Evolutionary conservation across 2,113 vertebrate species (phyloP), one percentile per base, ranked within the genome.

Genomic region (Eleginops maclovinus): DNA sequence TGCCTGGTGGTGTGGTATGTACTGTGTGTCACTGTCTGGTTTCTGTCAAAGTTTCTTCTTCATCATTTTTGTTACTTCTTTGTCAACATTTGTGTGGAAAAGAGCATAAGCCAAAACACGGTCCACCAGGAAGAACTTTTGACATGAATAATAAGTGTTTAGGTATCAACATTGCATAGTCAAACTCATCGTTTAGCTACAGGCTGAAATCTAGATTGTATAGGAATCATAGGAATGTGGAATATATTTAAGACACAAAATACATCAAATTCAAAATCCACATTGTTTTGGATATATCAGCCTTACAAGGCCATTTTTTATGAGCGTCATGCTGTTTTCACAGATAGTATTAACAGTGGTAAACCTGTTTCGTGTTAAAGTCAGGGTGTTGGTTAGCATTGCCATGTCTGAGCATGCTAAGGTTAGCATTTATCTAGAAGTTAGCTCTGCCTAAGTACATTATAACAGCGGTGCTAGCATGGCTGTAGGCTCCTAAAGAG

Each of bases 11-110:
- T 46, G 28, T 0, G 24, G 7, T 55, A 21, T 62, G 24, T 59
- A n/a, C 41, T 59, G 55, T 46, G 73, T 68, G 0, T 56, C 46
- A 12, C 36, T 63, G 15, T 63, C 28, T 58, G 58, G 17, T 79
- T 67, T 72, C 3, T 31, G 31, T 36, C 5, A 36, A 36, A 36
- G 31, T 36, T 41, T 55, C 3, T 44, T 49, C 56, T 71, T 53
- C 17, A 3, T 58, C 9, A 21, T n/a, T 2, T n/a, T 2, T 68
- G 11, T 26, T 0, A 26, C 31, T 15, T 17, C 21, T 50, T 21
- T 63, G 4, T 46, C 24, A 72, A 61, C 46, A 58, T 71, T n/a
- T 36, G 17, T 61, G 36, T 15, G 7, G 28, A 9, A 12, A 24
- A 50, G 11, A 36, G 53, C 4, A 24, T 2, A 36, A n/a, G 28